Evolutionary conservation across 2,797 vertebrate species (phyloP), one percentile per base, ranked within the genome.

Genomic region (Poeciliopsis presidionis): DNA sequence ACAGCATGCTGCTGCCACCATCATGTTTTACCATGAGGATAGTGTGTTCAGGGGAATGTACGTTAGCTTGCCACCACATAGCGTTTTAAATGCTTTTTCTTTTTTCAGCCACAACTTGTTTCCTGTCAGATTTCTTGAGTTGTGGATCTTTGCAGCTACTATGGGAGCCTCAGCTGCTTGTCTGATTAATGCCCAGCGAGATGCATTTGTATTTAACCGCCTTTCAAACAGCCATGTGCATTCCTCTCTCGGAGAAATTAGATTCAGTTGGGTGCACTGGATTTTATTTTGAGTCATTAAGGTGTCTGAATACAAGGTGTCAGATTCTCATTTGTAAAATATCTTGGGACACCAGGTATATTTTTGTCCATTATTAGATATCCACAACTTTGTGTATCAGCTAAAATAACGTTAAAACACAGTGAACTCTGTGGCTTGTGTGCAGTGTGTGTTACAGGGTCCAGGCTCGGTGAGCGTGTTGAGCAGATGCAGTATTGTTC

Each of bases 401-500:
- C 14, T 33, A 61, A 18, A 61, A 33, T 61, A 6, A 7, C 57
- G 7, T 18, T 61, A 61, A 61, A 61, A 7, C 30, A 61, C 28
- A 7, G 30, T 7, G 57, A 30, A 33, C 2, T 33, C 12, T 20
- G 49, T 46, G 41, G 69, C 41, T 16, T 46, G 13, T 46, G 45
- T 14, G 45, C 14, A 14, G 13, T 14, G 45, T 14, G 13, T 4
- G 45, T 14, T 30, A 46, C 45, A 55, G 57, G 57, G 30, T 61
- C 12, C 14, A 33, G 57, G 57, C 57, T 33, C 57, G 8, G 57
- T 59, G 78, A 84, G 81, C 81, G 83, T 72, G 83, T 86, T 81
- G 82, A 80, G 81, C 81, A 86, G 81, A 83, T 77, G 81, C 86
- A 75, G 51, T 73, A 67, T 79, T 83, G 80, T 81, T 77, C 67